These are phyloP conservation scores for Neolamprologus tretocephalus DNA, from an alignment of 2,113 vertebrate species.

Conservation along the genomic window DNA sequence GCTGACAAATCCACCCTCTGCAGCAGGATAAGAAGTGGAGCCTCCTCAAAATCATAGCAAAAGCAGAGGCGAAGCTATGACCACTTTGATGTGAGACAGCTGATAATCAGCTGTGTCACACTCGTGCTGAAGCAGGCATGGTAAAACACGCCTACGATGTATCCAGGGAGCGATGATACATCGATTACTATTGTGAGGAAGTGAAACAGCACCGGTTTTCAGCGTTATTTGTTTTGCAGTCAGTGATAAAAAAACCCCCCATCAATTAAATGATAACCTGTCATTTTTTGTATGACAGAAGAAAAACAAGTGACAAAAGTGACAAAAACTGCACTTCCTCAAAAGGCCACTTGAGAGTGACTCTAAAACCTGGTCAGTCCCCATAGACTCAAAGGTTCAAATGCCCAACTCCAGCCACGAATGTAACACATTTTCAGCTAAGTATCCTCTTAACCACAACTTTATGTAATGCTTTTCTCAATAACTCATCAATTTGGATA, in stretches of 20 bases:
- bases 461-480: neutral
- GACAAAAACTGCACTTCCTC: neutral
- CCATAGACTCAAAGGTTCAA: neutral
- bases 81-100: neutral
- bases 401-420: neutral
- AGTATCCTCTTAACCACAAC: neutral
- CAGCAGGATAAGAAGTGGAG: neutral
- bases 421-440: neutral
- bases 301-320: neutral
- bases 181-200: neutral
- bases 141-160: neutral
- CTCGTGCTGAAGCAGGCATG: neutral
- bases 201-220: neutral
- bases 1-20: conserved; percentile 10
- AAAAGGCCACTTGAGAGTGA: neutral
- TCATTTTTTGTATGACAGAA: neutral
- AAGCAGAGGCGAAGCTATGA: too few species aligned
- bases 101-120: neutral
- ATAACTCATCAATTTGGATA: neutral
- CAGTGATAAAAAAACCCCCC: neutral
- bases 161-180: neutral
- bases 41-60: neutral
- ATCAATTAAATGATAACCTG: neutral
- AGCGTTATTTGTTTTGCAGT: neutral
- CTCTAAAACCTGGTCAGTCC: neutral